Evolutionary conservation across 1,140 invertebrate species (phyloP).

Genomic region (Bombus ignitus): DNA sequence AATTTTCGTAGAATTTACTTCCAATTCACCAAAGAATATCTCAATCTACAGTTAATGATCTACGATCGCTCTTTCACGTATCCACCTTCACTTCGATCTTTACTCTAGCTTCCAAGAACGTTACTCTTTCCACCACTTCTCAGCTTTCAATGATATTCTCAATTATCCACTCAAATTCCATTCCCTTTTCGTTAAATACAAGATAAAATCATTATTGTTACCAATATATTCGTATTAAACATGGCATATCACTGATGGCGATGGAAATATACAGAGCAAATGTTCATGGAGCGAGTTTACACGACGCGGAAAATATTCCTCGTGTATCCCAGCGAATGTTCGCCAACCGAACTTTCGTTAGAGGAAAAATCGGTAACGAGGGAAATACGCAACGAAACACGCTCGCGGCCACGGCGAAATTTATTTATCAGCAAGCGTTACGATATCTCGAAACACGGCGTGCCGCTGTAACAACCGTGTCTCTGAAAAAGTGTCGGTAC

Average conservation of each 20-base stretch:
- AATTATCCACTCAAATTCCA: not conserved
- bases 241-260: no score
- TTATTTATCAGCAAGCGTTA: conserved; percentile 49
- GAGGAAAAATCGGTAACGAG: no score
- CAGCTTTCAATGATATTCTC: no score
- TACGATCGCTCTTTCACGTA: not conserved
- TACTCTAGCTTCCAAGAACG: not conserved
- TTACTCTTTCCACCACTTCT: no score
- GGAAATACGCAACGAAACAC: conserved; percentile 4
- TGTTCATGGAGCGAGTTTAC: no score
- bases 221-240: no score
- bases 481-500: conserved; percentile 44
- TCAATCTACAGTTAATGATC: not conserved
- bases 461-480: conserved; percentile 5
- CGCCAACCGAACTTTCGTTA: no score
- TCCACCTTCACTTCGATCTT: not conserved
- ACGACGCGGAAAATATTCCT: no score
- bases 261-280: no score
- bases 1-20: not conserved
- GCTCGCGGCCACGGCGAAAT: conserved; percentile 1
- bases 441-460: conserved; percentile 56
- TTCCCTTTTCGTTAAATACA: not conserved
- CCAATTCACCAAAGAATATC: not conserved
- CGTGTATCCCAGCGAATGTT: no score
- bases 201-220: not conserved